phyloP scores from a whole-genome alignment of 2,888 invertebrate species.

The Meiosimyza decipiens region DNA sequence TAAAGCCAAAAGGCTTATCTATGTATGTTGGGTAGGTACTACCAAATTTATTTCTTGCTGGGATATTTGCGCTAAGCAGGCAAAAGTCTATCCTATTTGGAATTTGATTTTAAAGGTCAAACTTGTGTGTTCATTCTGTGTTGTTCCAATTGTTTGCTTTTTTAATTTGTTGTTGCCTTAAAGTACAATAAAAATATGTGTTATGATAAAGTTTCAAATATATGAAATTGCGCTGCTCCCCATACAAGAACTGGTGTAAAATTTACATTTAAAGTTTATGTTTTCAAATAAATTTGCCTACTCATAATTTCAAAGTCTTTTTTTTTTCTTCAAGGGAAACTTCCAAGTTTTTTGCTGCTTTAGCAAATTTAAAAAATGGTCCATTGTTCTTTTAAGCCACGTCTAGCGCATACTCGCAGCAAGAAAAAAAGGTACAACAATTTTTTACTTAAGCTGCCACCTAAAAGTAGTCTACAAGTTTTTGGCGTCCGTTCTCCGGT shows the following conservation, averaged over 20 bases:
- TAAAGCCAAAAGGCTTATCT: too few relatives aligned
- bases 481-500: slow-evolving; percentile 41
- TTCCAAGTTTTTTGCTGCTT: slow-evolving; percentile 12
- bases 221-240: background rate
- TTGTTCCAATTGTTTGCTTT: background rate
- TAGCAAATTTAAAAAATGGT: slow-evolving; percentile 21
- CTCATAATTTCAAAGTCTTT: too few relatives aligned
- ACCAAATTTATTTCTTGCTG: too few relatives aligned
- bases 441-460: background rate
- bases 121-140: background rate
- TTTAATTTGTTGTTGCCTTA: slow-evolving; percentile 14
- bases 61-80: too few relatives aligned
- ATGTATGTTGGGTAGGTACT: too few relatives aligned
- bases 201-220: slow-evolving; percentile 5
- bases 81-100: too few relatives aligned
- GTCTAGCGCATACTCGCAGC: slow-evolving; percentile 9
- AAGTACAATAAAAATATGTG: slow-evolving; percentile 16
- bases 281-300: too few relatives aligned
- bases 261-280: slow-evolving; percentile 2
- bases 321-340: too few relatives aligned
- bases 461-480: slow-evolving; percentile 27
- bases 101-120: too few relatives aligned
- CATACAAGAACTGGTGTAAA: background rate
- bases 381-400: background rate
- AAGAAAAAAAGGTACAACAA: slow-evolving; percentile 7